Conservation (phyloP, 2,113 vertebrate species). For the Pycnonotus jocosus region DNA sequence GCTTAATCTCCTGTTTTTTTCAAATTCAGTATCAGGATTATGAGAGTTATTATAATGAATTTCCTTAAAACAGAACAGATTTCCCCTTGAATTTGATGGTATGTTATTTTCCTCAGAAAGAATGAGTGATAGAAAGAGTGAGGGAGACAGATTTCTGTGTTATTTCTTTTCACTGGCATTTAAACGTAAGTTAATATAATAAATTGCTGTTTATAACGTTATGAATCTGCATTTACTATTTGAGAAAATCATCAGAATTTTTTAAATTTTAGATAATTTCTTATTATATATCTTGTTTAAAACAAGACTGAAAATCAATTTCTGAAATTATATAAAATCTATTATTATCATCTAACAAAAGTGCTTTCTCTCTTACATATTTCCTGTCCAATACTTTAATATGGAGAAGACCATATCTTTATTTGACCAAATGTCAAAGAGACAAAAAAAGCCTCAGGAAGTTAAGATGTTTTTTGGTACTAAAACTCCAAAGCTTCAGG, state of each 20-base stretch:
- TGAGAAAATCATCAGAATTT: background rate
- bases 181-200: background rate
- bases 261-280: background rate
- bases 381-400: background rate
- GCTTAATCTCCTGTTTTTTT: background rate
- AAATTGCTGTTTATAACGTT: background rate
- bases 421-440: background rate
- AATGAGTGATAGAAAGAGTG: background rate
- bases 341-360: background rate
- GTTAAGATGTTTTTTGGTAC: constrained; percentile 18
- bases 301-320: background rate
- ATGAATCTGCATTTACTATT: background rate
- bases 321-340: background rate
- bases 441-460: background rate
- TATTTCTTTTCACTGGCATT: background rate
- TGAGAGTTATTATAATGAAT: background rate
- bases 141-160: background rate
- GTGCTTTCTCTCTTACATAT: background rate
- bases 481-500: constrained; percentile 71
- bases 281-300: background rate
- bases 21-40: background rate
- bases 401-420: background rate
- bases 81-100: background rate
- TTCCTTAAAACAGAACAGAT: background rate
- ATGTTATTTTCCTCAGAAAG: background rate